phyloP scores from a whole-genome alignment of 1,140 invertebrate species.

The Eubasilissa regina region DNA sequence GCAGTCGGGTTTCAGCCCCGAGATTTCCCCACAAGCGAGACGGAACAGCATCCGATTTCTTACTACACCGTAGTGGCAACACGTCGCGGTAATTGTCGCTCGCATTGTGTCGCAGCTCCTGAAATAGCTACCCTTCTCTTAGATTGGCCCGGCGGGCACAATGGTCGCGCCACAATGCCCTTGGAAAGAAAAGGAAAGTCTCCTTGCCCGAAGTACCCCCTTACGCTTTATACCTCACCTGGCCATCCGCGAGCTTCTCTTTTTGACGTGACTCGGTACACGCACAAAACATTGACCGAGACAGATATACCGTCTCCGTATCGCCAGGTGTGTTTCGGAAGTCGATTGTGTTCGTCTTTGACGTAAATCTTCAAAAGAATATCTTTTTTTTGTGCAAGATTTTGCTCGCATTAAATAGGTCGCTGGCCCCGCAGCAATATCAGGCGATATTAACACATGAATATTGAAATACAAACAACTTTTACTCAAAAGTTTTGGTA shows the following conservation, averaged over 20 bases:
- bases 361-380: constrained; percentile 31
- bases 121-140: constrained; percentile 50
- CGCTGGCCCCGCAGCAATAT: neutral
- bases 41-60: constrained; percentile 33
- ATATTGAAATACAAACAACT: too few relatives aligned
- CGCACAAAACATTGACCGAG: constrained; percentile 32
- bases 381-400: constrained; percentile 5
- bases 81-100: constrained; percentile 48
- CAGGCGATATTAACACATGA: constrained; percentile 3
- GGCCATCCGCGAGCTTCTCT: neutral
- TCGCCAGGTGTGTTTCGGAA: constrained; percentile 44
- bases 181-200: constrained; percentile 54
- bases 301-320: constrained; percentile 36
- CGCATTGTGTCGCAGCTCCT: constrained; percentile 50
- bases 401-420: too few relatives aligned
- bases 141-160: constrained; percentile 39
- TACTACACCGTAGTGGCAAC: constrained; percentile 13
- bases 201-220: constrained; percentile 38
- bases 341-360: constrained; percentile 26
- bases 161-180: constrained; percentile 50
- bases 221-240: constrained; percentile 26
- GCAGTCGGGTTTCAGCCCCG: too few relatives aligned
- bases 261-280: neutral
- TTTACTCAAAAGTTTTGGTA: too few relatives aligned
- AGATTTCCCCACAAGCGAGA: neutral